Conservation (phyloP, 2,888 invertebrate species). For the Ichneumon xanthorius region DNA sequence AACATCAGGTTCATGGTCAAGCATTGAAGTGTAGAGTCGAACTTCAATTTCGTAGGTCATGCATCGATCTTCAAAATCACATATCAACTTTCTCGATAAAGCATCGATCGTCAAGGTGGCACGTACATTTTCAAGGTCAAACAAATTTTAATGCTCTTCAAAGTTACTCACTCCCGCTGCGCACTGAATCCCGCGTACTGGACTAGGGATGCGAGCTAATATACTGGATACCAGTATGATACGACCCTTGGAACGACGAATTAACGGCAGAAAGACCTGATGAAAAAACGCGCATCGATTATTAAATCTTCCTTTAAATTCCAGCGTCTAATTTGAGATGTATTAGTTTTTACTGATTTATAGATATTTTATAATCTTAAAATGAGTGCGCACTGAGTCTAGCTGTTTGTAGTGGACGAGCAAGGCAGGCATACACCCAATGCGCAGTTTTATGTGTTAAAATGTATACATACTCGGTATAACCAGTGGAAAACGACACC, state of each 20-base stretch:
- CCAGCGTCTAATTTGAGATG: not conserved
- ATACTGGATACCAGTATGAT: conserved; percentile 93
- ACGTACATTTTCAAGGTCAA: not conserved
- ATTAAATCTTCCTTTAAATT: conserved; percentile 2
- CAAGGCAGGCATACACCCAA: not conserved
- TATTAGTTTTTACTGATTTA: not conserved
- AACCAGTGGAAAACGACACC: not conserved
- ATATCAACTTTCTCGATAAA: not conserved
- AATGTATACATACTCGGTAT: not conserved
- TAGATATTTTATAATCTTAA: not conserved
- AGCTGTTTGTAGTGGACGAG: not conserved
- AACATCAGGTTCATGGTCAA: not conserved
- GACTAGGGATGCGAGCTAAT: conserved; percentile 92
- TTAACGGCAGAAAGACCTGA: conserved; percentile 93
- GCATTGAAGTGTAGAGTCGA: not conserved
- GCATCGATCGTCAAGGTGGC: not conserved
- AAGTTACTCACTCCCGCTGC: conserved; percentile 85
- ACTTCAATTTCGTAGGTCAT: not conserved
- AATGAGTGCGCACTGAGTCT: not conserved
- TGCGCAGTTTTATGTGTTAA: not conserved
- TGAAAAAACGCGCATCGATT: conserved; percentile 79
- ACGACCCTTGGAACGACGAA: conserved; percentile 92
- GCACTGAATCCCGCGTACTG: conserved; percentile 93
- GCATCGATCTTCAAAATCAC: conserved; percentile 7
- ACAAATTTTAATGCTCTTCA: not conserved